Percentiles rank a stretch among this genome's conserved stretches.
These are phyloP conservation scores for Neoscelio sp. DNA, from an alignment of 2,888 invertebrate genomes.

Conservation along the genomic window DNA sequence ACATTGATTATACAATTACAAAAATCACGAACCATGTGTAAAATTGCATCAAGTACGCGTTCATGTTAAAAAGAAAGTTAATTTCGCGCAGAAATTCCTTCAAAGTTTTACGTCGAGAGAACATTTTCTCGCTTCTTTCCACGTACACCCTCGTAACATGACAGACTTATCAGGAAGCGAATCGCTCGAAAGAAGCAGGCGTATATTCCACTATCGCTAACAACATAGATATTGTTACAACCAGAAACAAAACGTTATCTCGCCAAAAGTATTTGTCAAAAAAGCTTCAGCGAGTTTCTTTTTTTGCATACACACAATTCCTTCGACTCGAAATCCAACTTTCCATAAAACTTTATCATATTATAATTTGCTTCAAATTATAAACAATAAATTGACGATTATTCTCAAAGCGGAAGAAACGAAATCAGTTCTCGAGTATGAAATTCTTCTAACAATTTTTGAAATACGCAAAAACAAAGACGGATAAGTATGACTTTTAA, in stretches of 20 bases:
- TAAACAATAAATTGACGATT: conserved; percentile 4
- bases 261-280: conserved; percentile 33
- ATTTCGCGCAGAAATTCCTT: conserved; percentile 13
- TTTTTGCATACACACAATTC: too few species aligned
- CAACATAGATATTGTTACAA: conserved; percentile 21
- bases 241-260: conserved; percentile 42
- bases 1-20: too few species aligned
- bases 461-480: background rate
- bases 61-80: too few species aligned
- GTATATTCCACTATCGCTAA: conserved; percentile 18
- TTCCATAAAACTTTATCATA: too few species aligned
- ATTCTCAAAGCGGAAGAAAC: too few species aligned
- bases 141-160: conserved; percentile 10
- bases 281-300: conserved; percentile 8
- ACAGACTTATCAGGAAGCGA: conserved; percentile 23
- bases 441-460: conserved; percentile 11
- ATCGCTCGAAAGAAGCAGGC: conserved; percentile 30
- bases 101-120: conserved; percentile 12
- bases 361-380: too few species aligned
- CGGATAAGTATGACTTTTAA: conserved; percentile 40
- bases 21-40: too few species aligned
- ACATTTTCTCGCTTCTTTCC: conserved; percentile 30
- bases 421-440: background rate
- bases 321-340: too few species aligned
- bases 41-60: too few species aligned